Evolutionary conservation across 2,113 vertebrate species (phyloP).

Genomic region (Plotosus lineatus): DNA sequence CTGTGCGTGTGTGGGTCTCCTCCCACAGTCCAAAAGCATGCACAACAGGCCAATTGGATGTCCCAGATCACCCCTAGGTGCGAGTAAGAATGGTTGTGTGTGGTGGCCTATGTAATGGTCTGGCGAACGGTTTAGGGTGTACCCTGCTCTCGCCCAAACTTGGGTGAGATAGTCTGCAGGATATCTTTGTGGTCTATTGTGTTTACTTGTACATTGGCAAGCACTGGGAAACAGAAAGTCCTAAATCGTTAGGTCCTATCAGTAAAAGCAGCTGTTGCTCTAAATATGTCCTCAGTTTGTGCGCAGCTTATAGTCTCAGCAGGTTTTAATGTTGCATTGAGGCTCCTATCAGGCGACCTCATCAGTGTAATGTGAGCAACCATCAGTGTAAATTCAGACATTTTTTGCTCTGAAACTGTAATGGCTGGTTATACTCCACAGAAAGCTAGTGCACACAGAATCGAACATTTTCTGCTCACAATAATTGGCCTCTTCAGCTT

Average conservation of each 20-base stretch:
- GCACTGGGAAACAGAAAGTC: slow-evolving; percentile 19
- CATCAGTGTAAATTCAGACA: slow-evolving; percentile 20
- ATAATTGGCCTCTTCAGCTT: not conserved
- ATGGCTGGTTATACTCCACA: slow-evolving; percentile 2
- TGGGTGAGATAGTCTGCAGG: no score
- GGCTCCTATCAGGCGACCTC: slow-evolving; percentile 18
- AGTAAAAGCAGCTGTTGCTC: slow-evolving; percentile 30
- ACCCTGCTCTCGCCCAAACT: no score
- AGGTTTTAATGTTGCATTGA: slow-evolving; percentile 26
- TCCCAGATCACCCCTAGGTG: no score
- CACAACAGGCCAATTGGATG: no score
- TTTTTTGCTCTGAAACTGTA: slow-evolving; percentile 13
- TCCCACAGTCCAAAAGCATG: no score
- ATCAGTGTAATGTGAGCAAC: slow-evolving; percentile 14
- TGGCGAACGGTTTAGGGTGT: no score
- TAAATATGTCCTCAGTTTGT: slow-evolving; percentile 16
- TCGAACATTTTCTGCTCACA: not conserved
- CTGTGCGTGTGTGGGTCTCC: no score
- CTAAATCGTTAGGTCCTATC: slow-evolving; percentile 43
- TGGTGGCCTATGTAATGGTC: no score
- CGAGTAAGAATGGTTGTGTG: no score
- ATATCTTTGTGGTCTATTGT: not conserved
- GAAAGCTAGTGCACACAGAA: not conserved
- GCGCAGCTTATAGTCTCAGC: slow-evolving; percentile 4
- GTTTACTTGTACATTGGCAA: not conserved